phyloP scores from a whole-genome alignment of 2,797 vertebrate genomes.

The Coregonus suidteri region DNA sequence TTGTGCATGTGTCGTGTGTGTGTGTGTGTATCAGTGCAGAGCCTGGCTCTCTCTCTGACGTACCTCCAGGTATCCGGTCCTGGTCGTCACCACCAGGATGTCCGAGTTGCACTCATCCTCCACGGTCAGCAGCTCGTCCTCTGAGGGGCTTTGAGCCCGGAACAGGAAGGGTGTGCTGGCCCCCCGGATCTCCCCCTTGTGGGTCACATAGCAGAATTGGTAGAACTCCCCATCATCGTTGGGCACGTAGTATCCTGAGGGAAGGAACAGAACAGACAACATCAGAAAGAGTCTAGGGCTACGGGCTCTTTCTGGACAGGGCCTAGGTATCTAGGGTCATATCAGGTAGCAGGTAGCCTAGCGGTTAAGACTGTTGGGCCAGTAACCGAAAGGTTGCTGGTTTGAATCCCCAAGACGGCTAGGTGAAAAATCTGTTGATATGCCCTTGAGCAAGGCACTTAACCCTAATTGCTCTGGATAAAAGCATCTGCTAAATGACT shows the following conservation, averaged over 20 bases:
- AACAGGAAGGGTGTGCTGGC: constrained; percentile 98
- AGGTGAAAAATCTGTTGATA: too few species aligned
- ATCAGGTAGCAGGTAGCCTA: too few species aligned
- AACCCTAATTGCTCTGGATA: too few species aligned
- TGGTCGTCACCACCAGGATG: constrained; percentile 98
- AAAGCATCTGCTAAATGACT: too few species aligned
- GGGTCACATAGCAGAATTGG: constrained; percentile 98
- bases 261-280: neutral
- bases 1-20: neutral
- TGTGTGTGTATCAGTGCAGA: neutral
- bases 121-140: constrained; percentile 94
- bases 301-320: too few species aligned
- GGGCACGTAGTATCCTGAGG: constrained; percentile 93
- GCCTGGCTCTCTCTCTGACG: neutral
- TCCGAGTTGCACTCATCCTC: constrained; percentile 98
- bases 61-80: constrained; percentile 94
- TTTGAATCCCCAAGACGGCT: too few species aligned
- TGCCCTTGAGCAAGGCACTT: too few species aligned
- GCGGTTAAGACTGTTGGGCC: too few species aligned
- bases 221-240: constrained; percentile 98
- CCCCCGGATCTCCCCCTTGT: constrained; percentile 97
- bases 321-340: too few species aligned
- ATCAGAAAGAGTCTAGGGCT: too few species aligned
- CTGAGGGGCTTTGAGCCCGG: constrained; percentile 86
- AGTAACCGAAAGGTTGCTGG: too few species aligned